Evolutionary conservation across 2,113 vertebrate genomes (phyloP).

Genomic region (Paradisaea rubra): DNA sequence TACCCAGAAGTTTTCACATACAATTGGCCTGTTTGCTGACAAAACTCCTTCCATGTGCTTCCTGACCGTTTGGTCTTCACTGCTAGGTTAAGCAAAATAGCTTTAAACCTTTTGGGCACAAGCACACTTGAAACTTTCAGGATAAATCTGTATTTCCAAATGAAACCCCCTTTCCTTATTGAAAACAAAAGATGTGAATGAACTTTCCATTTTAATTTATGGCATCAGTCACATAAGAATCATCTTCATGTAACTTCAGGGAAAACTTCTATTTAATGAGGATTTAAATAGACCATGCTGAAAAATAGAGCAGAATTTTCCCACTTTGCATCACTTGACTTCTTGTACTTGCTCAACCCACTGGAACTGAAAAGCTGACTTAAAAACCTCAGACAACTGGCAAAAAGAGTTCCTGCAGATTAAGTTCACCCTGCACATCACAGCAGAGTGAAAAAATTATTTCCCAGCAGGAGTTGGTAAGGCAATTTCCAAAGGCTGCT

Average conservation of each 20-base stretch:
- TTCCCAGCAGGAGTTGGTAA: neutral
- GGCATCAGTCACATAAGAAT: neutral
- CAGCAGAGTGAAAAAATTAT: neutral
- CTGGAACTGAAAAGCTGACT: neutral
- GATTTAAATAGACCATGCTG: neutral
- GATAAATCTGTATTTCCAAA: neutral
- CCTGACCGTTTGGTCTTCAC: neutral
- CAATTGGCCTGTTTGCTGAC: neutral
- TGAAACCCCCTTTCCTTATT: neutral
- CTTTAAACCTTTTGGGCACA: neutral
- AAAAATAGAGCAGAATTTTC: neutral
- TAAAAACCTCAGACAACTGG: neutral
- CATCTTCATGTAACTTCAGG: neutral
- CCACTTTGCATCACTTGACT: neutral
- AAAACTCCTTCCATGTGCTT: neutral
- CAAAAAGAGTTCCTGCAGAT: neutral
- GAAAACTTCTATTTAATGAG: neutral
- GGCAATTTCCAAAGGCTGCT: neutral
- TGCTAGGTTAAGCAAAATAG: neutral
- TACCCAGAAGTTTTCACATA: neutral
- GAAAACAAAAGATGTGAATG: neutral
- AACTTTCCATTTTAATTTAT: neutral
- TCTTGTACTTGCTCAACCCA: neutral
- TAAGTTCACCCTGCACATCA: neutral
- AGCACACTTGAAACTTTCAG: neutral